A percentile compares a stretch with the other conserved stretches of the same genome.
phyloP scores from a whole-genome alignment of 2,888 invertebrate species.

The Ypsolopha sequella region DNA sequence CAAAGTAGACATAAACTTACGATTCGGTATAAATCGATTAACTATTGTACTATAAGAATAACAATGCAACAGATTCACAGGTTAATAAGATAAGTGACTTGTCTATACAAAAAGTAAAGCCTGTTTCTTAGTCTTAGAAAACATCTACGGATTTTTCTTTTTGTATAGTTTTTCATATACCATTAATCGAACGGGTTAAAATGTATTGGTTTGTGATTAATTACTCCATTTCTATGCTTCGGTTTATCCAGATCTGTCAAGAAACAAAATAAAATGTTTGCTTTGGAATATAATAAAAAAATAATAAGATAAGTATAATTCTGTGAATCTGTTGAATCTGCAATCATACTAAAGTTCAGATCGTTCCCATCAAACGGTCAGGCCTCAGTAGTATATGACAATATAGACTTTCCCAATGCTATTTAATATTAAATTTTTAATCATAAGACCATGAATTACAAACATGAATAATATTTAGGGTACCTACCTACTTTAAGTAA shows the following conservation, averaged over 20 bases:
- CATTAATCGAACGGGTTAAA: neutral
- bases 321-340: constrained; percentile 37
- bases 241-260: too few species aligned
- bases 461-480: constrained; percentile 3
- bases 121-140: neutral
- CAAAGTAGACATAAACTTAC: constrained; percentile 53
- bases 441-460: constrained; percentile 20
- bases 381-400: constrained; percentile 59
- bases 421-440: constrained; percentile 44
- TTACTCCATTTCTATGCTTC: too few species aligned
- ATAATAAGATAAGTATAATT: constrained; percentile 5
- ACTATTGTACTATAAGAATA: neutral
- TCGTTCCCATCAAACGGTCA: constrained; percentile 23
- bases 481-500: constrained; percentile 1
- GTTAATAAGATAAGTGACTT: neutral
- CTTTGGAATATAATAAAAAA: neutral
- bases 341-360: constrained; percentile 20
- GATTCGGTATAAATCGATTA: constrained; percentile 29
- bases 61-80: neutral
- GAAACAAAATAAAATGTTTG: neutral
- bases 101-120: neutral
- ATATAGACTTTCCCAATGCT: constrained; percentile 55
- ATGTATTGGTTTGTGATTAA: neutral
- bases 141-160: neutral
- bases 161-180: neutral